Evolutionary conservation across 2,888 invertebrate species (phyloP), one percentile per base, ranked within the genome.

Genomic region (Pollenia amentaria): DNA sequence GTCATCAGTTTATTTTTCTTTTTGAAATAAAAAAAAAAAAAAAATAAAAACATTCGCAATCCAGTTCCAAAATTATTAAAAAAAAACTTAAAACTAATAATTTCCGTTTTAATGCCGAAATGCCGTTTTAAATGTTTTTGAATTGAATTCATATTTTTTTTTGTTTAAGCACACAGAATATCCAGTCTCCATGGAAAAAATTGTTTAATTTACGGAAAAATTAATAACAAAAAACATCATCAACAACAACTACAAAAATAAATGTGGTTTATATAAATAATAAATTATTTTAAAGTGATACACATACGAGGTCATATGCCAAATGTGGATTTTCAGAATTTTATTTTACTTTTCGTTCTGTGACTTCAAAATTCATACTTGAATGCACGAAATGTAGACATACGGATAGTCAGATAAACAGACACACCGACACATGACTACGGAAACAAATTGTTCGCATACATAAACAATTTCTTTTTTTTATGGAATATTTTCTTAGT

Each of bases 191-290:
- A 46, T 48, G 44, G 18, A 60, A 12, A 40, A 75, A 48, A 69
- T n/a, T 75, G 40, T 62, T 75, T 11, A 62, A 64, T 78, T 48
- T 51, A 70, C 16, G 42, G 18, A 6, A 79, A 53, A 55, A 53
- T 21, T 21, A n/a, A 57, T 11, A 21, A 57, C 14, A 40, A 78
- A 42, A 9, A 75, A 1, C n/a, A 72, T 16, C 11, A 14, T 9
- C n/a, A 67, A 75, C 18, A 62, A 62, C 53, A 70, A n/a, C n/a
- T n/a, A n/a, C n/a, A n/a, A n/a, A n/a, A n/a, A n/a, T n/a, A n/a
- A 62, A 62, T 51, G 51, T 70, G 62, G 42, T 44, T 79, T 42
- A 42, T 69, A 60, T 60, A 69, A 78, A 78, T 29, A 78, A 70
- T 51, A 70, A 70, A 70, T 78, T 51, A 42, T 60, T 70, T 60